These are phyloP conservation scores for Epinephelus fuscoguttatus DNA, from an alignment of 2,113 vertebrate genomes.

Conservation along the genomic window DNA sequence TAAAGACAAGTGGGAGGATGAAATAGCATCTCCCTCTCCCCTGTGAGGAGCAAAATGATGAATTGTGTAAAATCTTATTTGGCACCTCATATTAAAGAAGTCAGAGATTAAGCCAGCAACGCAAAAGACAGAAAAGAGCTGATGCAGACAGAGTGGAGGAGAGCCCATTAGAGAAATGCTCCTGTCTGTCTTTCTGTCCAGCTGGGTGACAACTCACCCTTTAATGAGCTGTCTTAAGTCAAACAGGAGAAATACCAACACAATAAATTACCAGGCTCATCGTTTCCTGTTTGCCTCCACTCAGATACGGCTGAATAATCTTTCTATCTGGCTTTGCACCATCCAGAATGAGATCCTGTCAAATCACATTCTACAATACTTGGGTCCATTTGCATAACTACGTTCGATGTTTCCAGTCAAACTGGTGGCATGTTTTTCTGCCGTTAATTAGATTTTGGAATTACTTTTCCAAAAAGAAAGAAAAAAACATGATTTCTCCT, in stretches of 20 bases:
- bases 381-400: constrained; percentile 71
- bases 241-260: constrained; percentile 74
- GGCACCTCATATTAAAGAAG: constrained; percentile 74
- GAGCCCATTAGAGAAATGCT: constrained; percentile 59
- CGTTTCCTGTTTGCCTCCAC: constrained; percentile 65
- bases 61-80: constrained; percentile 79
- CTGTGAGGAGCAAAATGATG: constrained; percentile 74
- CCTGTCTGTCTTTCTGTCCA: constrained; percentile 65
- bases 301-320: constrained; percentile 71
- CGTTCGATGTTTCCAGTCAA: constrained; percentile 65
- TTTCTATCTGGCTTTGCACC: constrained; percentile 64
- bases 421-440: constrained; percentile 69
- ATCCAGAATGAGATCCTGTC: constrained; percentile 76
- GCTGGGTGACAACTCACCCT: constrained; percentile 58
- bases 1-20: constrained; percentile 74
- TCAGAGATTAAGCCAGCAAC: constrained; percentile 62
- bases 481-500: constrained; percentile 42
- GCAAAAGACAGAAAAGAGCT: constrained; percentile 70
- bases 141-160: constrained; percentile 65
- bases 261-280: constrained; percentile 76
- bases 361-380: constrained; percentile 62
- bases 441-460: constrained; percentile 80
- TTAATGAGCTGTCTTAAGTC: constrained; percentile 80
- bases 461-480: constrained; percentile 55
- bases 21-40: constrained; percentile 60